phyloP scores from a whole-genome alignment of 2,797 vertebrate species.

The Anguilla anguilla region DNA sequence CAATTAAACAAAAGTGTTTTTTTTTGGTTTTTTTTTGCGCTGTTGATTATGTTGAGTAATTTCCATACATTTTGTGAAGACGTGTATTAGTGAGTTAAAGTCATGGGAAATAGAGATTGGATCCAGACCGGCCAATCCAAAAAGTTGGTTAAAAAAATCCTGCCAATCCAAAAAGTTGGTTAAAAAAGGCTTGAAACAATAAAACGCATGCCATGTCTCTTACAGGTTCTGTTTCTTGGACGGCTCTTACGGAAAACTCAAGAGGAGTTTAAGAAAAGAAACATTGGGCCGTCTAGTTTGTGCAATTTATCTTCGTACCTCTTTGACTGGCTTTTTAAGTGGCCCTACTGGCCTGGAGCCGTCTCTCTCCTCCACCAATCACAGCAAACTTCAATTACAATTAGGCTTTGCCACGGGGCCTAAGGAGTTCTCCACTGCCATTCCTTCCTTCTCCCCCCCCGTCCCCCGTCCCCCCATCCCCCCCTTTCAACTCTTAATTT shows the following conservation, averaged over 20 bases:
- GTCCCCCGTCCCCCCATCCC: neutral
- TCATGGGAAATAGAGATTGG: neutral
- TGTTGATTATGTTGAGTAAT: neutral
- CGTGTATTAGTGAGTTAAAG: neutral
- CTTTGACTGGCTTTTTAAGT: neutral
- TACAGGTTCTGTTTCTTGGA: neutral
- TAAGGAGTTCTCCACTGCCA: neutral
- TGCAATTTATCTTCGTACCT: constrained; percentile 1
- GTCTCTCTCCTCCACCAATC: neutral
- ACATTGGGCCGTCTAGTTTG: neutral
- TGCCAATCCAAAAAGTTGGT: neutral
- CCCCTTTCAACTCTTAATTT: constrained; percentile 24
- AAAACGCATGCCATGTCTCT: neutral
- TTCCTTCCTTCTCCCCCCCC: neutral
- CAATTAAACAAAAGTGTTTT: neutral
- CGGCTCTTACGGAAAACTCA: neutral
- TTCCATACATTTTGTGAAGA: neutral
- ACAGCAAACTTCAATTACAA: constrained; percentile 2
- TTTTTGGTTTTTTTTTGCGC: neutral
- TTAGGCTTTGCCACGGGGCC: constrained; percentile 4
- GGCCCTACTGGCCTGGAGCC: neutral
- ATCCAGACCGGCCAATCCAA: neutral
- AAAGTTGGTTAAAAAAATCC: neutral
- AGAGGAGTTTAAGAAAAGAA: neutral
- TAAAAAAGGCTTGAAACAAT: neutral